Base-by-base conservation (phyloP, 2,113 vertebrate species). In the Clarias gariepinus region DNA sequence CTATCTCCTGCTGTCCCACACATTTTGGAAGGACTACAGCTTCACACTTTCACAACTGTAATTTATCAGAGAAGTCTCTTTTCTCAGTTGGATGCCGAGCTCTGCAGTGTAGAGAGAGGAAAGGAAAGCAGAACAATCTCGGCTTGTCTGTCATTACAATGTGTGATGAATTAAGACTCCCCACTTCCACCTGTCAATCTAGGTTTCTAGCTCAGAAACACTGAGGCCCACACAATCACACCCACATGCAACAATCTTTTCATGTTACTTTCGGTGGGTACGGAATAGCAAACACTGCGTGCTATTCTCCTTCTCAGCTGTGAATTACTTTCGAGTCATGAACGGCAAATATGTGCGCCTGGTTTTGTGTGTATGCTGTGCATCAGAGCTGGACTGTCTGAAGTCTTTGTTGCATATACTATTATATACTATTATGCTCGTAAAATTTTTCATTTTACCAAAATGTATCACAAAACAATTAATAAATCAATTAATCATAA, bases 261-360 rank as follows among this genome's bases (percentile, higher is more conserved):
- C 15, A 9, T 66, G 58, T 78, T 79, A 41, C 60, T 33, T 28
- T 85, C 21, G 61, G 41, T 78, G 28, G 60, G 33, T 85, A 82
- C 82, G 87, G 89, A 91, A 89, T 85, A 36, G n/a, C n/a, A 79
- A 63, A 73, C 82, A 33, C 81, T n/a, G 85, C 16, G 60, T 63
- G 77, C 41, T 2, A 85, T 64, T 64, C 33, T 92, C 91, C 90
- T 90, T 16, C 60, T 87, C 90, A 90, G 89, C 86, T 84, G 86
- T 88, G 92, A 93, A 93, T 93, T 90, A 91, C 89, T 92, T 92
- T 93, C 91, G 92, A 93, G 81, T 86, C 83, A 86, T 90, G 88
- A 93, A 92, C 90, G 87, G 87, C 10, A 16, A 83, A 33, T 82
- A 57, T 82, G 76, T 87, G 84, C 58, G 55, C 63, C 10, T 86